A percentile compares a stretch with the other conserved stretches of the same genome.
These are phyloP conservation scores for Orycteropus afer DNA, from an alignment of 2,113 vertebrate genomes.

Conservation along the genomic window DNA sequence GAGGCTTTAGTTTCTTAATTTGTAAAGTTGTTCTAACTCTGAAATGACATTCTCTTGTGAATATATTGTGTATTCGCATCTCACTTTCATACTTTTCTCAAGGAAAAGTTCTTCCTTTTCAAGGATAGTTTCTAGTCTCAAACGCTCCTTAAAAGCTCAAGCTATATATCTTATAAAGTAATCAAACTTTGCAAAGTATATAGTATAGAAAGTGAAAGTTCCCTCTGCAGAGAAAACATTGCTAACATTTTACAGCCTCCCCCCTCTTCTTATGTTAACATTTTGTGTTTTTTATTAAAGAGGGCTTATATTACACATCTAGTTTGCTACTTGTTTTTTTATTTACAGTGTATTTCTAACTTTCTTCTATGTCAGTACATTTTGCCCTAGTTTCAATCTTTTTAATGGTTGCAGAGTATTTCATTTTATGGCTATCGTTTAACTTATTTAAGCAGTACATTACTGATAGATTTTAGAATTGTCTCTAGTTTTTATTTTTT, in stretches of 20 bases:
- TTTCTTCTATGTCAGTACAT: not conserved
- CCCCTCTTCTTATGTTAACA: not conserved
- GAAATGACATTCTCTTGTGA: not conserved
- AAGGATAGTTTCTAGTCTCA: not conserved
- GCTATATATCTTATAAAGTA: constrained; percentile 41
- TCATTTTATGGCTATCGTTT: not conserved
- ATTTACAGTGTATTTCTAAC: not conserved
- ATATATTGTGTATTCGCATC: not conserved
- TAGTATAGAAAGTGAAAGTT: constrained; percentile 12
- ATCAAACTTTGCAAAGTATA: constrained; percentile 15
- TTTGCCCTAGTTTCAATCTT: not conserved
- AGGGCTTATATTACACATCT: not conserved
- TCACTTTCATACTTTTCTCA: not conserved
- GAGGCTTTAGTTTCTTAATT: constrained; percentile 1
- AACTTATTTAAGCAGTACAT: not conserved
- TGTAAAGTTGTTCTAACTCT: constrained; percentile 1
- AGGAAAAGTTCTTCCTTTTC: constrained; percentile 6
- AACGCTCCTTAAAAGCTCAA: not conserved
- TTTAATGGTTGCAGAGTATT: constrained; percentile 11
- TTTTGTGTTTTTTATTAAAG: constrained; percentile 24
- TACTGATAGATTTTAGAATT: constrained; percentile 25
- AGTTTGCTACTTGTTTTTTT: constrained; percentile 13
- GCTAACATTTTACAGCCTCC: constrained; percentile 23
- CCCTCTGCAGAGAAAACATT: not conserved
- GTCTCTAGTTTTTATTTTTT: not conserved